These are phyloP conservation scores for Drosophila orosa DNA, from an alignment of 1,140 invertebrate genomes.

Conservation along the genomic window DNA sequence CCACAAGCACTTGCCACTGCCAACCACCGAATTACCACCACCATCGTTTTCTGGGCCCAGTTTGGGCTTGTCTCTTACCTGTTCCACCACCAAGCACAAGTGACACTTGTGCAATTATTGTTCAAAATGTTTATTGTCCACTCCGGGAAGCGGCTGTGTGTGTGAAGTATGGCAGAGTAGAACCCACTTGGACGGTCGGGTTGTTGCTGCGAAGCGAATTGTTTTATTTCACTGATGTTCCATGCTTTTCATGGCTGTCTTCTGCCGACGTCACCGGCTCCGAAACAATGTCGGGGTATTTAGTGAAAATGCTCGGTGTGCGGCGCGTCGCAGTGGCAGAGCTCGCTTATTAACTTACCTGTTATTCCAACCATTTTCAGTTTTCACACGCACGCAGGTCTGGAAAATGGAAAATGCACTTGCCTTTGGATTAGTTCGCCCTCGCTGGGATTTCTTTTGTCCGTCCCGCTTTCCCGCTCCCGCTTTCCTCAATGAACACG, in stretches of 20 bases:
- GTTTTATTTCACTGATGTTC: conserved; percentile 21
- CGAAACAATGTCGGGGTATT: conserved; percentile 68
- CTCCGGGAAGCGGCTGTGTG: conserved; percentile 15
- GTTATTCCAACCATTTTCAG: conserved; percentile 67
- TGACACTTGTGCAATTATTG: conserved; percentile 78
- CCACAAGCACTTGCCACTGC: conserved; percentile 38
- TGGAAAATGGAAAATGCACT: conserved; percentile 69
- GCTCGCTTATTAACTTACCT: conserved; percentile 77
- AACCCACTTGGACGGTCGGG: conserved; percentile 31
- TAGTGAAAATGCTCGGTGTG: conserved; percentile 71
- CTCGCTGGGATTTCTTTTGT: conserved; percentile 49
- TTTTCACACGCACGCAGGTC: conserved; percentile 70
- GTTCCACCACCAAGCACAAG: conserved; percentile 45
- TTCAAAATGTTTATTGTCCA: conserved; percentile 57
- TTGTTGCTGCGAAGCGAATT: conserved; percentile 23
- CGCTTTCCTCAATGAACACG: conserved; percentile 58
- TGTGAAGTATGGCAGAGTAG: conserved; percentile 8
- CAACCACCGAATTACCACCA: conserved; percentile 18
- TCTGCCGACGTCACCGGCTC: conserved; percentile 39
- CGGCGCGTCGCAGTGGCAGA: conserved; percentile 35
- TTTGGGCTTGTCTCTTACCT: conserved; percentile 40
- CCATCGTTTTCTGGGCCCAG: conserved; percentile 35
- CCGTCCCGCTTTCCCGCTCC: conserved; percentile 20
- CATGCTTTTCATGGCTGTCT: conserved; percentile 20
- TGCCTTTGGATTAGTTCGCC: conserved; percentile 64